phyloP scores from a whole-genome alignment of 2,113 vertebrate species.

The Tretioscincus oriximinensis region DNA sequence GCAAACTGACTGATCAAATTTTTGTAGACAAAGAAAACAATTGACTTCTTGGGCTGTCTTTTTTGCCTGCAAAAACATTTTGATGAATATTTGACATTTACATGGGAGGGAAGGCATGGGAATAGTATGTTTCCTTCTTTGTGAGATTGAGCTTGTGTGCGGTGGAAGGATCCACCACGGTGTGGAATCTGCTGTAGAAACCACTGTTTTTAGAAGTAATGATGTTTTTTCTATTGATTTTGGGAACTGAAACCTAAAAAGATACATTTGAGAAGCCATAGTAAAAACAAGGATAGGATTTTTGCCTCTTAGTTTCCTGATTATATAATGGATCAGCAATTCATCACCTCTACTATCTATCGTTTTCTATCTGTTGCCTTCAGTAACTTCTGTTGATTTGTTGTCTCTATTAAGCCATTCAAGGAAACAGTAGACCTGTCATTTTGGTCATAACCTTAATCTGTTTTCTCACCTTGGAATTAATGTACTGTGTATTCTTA shows the following conservation, averaged over 20 bases:
- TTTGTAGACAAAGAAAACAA: too few species aligned
- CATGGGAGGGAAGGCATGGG: too few species aligned
- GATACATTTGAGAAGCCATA: background rate
- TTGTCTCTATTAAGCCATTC: slow-evolving; percentile 61
- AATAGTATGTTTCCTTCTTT: too few species aligned
- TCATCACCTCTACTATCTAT: slow-evolving; percentile 41
- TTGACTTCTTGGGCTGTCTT: too few species aligned
- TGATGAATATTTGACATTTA: too few species aligned
- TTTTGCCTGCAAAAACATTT: too few species aligned
- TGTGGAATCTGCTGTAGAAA: background rate
- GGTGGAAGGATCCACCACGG: too few species aligned
- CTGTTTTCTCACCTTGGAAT: slow-evolving; percentile 68
- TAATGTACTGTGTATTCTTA: slow-evolving; percentile 54
- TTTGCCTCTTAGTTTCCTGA: slow-evolving; percentile 53
- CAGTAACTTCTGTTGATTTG: slow-evolving; percentile 60
- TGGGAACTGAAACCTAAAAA: background rate
- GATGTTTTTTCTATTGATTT: background rate
- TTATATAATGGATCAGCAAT: slow-evolving; percentile 47
- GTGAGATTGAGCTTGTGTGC: too few species aligned
- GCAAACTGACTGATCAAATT: too few species aligned
- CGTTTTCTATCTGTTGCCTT: slow-evolving; percentile 60
- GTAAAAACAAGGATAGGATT: slow-evolving; percentile 41
- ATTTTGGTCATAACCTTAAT: slow-evolving; percentile 69
- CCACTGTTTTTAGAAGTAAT: background rate
- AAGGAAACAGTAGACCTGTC: slow-evolving; percentile 63